Percentiles rank a stretch among this genome's conserved stretches.
These are phyloP conservation scores for Megaleporinus macrocephalus DNA, from an alignment of 2,113 vertebrate genomes.

Conservation along the genomic window DNA sequence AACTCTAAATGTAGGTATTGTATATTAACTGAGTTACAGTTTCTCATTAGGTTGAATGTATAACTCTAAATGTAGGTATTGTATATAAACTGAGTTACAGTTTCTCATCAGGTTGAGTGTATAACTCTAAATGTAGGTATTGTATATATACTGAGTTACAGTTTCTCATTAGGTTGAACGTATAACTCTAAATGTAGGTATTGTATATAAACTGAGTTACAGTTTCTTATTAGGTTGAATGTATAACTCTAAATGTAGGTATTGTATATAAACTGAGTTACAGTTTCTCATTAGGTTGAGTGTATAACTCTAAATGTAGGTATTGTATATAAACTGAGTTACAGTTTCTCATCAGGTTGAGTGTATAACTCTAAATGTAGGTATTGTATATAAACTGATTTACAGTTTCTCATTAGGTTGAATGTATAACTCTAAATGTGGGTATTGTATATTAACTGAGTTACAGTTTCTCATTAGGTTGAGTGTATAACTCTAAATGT, in stretches of 20 bases:
- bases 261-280: no score
- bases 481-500: conserved; percentile 1
- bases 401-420: neutral
- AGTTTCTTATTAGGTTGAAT: no score
- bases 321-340: neutral
- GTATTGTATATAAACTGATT: neutral
- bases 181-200: neutral
- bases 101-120: neutral
- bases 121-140: no score
- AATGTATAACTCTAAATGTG: neutral
- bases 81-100: neutral
- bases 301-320: no score
- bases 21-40: no score
- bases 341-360: neutral
- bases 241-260: conserved; percentile 3
- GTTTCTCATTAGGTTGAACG: neutral
- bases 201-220: no score
- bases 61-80: no score
- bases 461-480: no score
- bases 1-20: neutral
- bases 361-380: no score
- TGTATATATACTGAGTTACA: neutral
- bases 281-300: no score
- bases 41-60: no score
- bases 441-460: no score